phyloP scores from a whole-genome alignment of 2,888 invertebrate genomes.

The Frankliniella fusca region DNA sequence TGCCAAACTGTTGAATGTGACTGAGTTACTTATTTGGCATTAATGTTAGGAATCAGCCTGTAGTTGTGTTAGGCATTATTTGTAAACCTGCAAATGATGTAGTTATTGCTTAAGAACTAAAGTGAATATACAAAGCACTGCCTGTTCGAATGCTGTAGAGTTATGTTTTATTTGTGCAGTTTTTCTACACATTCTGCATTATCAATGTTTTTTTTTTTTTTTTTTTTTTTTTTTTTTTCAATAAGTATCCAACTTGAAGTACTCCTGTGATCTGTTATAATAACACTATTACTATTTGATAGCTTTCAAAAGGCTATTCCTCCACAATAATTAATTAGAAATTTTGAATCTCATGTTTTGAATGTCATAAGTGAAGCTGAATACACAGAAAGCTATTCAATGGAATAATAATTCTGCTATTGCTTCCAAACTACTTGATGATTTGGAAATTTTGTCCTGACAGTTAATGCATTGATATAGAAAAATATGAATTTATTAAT shows the following conservation, averaged over 20 bases:
- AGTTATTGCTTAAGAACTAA: background rate
- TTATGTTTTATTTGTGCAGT: background rate
- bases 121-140: background rate
- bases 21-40: background rate
- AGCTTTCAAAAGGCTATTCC: background rate
- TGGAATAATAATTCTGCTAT: too few relatives aligned
- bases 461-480: too few relatives aligned
- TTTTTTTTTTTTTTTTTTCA: background rate
- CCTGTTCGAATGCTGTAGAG: background rate
- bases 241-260: background rate
- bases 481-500: too few relatives aligned
- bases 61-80: background rate
- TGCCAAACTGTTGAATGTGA: slow-evolving; percentile 18
- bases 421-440: too few relatives aligned
- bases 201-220: background rate
- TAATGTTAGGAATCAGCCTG: background rate
- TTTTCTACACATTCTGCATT: background rate
- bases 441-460: too few relatives aligned
- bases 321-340: background rate
- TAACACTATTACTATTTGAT: background rate
- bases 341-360: background rate
- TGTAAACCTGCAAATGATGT: background rate
- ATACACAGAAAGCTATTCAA: too few relatives aligned
- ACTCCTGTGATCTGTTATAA: slow-evolving; percentile 11
- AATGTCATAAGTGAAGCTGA: background rate